A percentile compares a stretch with the other conserved stretches of the same genome.
These are phyloP conservation scores for Saccostrea cuccullata DNA, from an alignment of 1,140 invertebrate species.

Conservation along the genomic window DNA sequence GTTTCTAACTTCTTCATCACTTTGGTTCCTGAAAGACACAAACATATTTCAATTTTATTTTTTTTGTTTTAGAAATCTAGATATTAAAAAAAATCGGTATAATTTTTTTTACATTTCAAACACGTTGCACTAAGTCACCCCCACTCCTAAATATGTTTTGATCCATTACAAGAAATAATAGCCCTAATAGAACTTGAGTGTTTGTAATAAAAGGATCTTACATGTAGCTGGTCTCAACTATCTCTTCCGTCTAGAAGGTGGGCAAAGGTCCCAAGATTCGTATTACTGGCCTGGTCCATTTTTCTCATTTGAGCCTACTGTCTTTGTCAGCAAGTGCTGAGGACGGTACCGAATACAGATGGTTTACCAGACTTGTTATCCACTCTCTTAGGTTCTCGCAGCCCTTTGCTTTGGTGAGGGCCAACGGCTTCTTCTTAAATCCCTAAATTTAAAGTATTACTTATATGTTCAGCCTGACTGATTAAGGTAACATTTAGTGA, in stretches of 20 bases:
- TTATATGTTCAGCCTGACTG: too few relatives aligned
- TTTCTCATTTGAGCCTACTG: slow-evolving; percentile 38
- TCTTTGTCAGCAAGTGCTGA: slow-evolving; percentile 30
- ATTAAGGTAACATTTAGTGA: too few relatives aligned
- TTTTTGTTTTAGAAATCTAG: too few relatives aligned
- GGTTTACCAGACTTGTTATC: slow-evolving; percentile 19
- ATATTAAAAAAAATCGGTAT: too few relatives aligned
- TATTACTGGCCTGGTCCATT: slow-evolving; percentile 50
- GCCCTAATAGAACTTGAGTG: neutral
- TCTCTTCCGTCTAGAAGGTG: slow-evolving; percentile 49
- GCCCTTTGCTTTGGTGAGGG: slow-evolving; percentile 41
- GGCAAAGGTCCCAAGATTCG: slow-evolving; percentile 21
- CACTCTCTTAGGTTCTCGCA: slow-evolving; percentile 5
- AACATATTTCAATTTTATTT: neutral
- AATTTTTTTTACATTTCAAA: too few relatives aligned
- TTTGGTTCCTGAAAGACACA: slow-evolving; percentile 42
- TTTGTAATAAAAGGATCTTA: too few relatives aligned
- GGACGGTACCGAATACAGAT: slow-evolving; percentile 54
- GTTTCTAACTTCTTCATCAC: slow-evolving; percentile 6
- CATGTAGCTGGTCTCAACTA: slow-evolving; percentile 22
- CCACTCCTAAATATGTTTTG: too few relatives aligned
- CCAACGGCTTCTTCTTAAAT: slow-evolving; percentile 23
- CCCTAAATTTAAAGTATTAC: neutral
- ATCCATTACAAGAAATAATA: neutral
- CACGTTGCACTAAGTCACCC: too few relatives aligned